Evolutionary conservation across 2,888 invertebrate genomes (phyloP), one percentile per base, ranked within the genome.

Genomic region (Cosmorhoe ocellata): DNA sequence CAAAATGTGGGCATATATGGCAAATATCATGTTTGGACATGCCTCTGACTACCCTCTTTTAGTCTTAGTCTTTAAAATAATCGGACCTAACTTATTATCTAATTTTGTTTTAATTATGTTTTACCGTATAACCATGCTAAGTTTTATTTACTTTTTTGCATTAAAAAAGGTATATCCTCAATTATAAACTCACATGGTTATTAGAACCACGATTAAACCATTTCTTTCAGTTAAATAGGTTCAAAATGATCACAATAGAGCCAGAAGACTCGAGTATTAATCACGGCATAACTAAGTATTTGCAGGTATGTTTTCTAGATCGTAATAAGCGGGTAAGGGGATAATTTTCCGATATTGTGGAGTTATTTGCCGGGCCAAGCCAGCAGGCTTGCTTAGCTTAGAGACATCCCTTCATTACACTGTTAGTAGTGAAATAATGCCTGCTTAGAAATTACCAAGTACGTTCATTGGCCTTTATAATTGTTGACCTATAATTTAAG

Each of bases 401-500:
- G 49, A 56, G 58, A 49, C 38, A 57, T 59, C 53, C 59, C 50
- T 61, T 61, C 56, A 59, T 56, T 53, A 47, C 56, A 4, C 55
- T 60, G 62, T 62, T 60, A 59, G 44, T 52, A 49, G 56, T 33
- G 41, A 51, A 60, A 51, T 64, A 64, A 63, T 57, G 61, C 56
- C 51, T 32, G 12, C 26, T 33, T 51, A 45, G 26, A 44, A 36
- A 40, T 51, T 31, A 42, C n/a, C n/a, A 33, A 27, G 42, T 27
- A 10, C 31, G n/a, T n/a, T n/a, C 39, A 7, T n/a, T n/a, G 12
- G 8, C 7, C 1, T 8, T 6, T 26, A 11, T 24, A 24, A 11
- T 8, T 40, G 22, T n/a, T 22, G 40, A 31, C 30, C 11, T 40
- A 30, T 40, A 11, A 39, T 14, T n/a, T 28, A 11, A 13, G 12